Evolutionary conservation across 2,797 vertebrate species (phyloP).

Genomic region (Sebastes reedi): DNA sequence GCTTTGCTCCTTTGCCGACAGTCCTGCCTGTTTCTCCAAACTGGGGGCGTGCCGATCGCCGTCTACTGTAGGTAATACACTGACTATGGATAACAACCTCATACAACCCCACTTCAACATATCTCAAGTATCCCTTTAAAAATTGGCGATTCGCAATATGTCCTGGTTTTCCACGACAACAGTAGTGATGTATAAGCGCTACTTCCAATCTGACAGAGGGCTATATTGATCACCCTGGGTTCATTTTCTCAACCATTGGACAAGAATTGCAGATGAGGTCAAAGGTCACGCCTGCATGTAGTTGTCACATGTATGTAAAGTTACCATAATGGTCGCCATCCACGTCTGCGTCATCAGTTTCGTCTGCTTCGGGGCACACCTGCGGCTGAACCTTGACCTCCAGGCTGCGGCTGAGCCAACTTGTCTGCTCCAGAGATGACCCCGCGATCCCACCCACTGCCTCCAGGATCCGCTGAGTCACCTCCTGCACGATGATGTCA

Average conservation of each 20-base stretch:
- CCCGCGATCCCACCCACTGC: slow-evolving; percentile 92
- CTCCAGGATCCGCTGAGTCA: slow-evolving; percentile 95
- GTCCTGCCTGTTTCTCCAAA: background rate
- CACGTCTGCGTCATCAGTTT: slow-evolving; percentile 80
- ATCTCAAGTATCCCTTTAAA: background rate
- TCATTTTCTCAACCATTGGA: background rate
- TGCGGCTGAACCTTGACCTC: slow-evolving; percentile 98
- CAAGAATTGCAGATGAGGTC: background rate
- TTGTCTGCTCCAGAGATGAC: slow-evolving; percentile 97
- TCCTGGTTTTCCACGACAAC: no score
- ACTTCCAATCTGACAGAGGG: no score
- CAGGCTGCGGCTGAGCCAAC: slow-evolving; percentile 96
- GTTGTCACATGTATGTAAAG: background rate
- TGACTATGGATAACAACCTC: background rate
- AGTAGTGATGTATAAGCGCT: no score
- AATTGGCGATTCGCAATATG: no score
- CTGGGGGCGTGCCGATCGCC: background rate
- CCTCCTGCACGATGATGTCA: slow-evolving; percentile 81
- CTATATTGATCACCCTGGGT: background rate
- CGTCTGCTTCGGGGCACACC: slow-evolving; percentile 87
- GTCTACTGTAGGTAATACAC: background rate
- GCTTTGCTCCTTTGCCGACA: background rate
- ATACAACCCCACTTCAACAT: background rate
- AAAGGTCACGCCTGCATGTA: background rate
- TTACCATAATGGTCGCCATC: slow-evolving; percentile 84